Base-by-base conservation (phyloP, 2,797 vertebrate genomes). In the Spatula versicolor region DNA sequence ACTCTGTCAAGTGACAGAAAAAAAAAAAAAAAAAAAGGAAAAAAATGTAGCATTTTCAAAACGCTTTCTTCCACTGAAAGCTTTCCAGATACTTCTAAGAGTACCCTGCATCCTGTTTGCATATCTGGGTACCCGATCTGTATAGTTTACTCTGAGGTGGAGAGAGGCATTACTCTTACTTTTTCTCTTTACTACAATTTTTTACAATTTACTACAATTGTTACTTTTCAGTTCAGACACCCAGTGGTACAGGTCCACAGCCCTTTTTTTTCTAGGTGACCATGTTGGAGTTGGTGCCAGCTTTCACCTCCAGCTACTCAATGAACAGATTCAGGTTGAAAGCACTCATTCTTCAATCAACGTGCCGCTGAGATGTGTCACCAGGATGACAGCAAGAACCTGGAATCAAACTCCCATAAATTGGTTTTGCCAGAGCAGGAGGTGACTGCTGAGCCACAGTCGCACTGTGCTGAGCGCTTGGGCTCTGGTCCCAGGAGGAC, bases 381-480 rank as follows among this genome's bases (percentile, higher is more conserved):
- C 6, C 2, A 1, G 9, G 12, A 28, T 68, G 31, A 21, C 56
- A 73, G 30, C 46, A 73, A 82, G 62, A 71, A 95, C 55, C 19
- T 88, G 74, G 22, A 79, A 33, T 69, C 67, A 88, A 81, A 48
- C 16, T 28, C 16, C 9, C 0, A 0, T 23, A 48, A 63, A 71
- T 3, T 12, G 6, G 6, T 66, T 68, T 14, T 58, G 21, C 2
- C 4, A 48, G 7, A 35, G 35, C 74, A 66, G 41, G 39, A 76
- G 7, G 17, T 7, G 1, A 20, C 52, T 84, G 28, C 22, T 68
- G 45, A 69, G 37, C 13, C 28, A 16, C 0, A 0, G 11, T 52
- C 21, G n/a, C 45, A 21, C 5, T 6, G 14, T 54, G 39, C 43
- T 18, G 48, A 35, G 21, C 7, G 9, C 20, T 5, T 33, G 25